A percentile compares a stretch with the other conserved stretches of the same genome.
Evolutionary conservation across 2,113 vertebrate genomes (phyloP).

Genomic region (Microcebus murinus): DNA sequence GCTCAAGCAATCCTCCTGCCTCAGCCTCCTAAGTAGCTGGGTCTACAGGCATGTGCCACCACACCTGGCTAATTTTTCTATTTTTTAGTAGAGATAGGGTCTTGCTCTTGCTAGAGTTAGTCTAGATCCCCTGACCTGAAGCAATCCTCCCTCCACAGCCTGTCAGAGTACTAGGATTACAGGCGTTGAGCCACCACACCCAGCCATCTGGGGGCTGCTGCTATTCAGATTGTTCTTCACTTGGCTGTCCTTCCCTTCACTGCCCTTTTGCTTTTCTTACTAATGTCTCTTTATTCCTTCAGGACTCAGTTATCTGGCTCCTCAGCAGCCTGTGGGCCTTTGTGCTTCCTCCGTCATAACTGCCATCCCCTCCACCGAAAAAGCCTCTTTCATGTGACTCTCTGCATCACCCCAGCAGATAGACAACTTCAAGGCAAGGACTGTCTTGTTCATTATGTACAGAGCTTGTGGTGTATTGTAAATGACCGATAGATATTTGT

Average conservation of each 20-base stretch:
- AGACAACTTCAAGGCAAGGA: not conserved
- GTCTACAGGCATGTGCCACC: no score
- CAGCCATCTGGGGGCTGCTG: not conserved
- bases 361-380: not conserved
- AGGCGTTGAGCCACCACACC: no score
- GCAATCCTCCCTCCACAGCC: no score
- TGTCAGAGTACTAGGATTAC: no score
- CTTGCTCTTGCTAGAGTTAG: no score
- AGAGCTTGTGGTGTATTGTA: not conserved
- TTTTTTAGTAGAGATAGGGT: no score
- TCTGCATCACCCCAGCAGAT: not conserved
- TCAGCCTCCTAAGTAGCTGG: no score
- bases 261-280: not conserved
- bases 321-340: not conserved
- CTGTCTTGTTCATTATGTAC: not conserved
- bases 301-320: not conserved
- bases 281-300: not conserved
- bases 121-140: no score
- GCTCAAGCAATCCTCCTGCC: no score
- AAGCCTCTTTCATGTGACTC: not conserved
- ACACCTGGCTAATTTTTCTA: no score
- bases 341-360: not conserved
- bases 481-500: not conserved
- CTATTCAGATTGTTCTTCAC: not conserved
- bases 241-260: not conserved